These are phyloP conservation scores for Drosophila hamatofila DNA, from an alignment of 2,888 invertebrate species.

Conservation along the genomic window DNA sequence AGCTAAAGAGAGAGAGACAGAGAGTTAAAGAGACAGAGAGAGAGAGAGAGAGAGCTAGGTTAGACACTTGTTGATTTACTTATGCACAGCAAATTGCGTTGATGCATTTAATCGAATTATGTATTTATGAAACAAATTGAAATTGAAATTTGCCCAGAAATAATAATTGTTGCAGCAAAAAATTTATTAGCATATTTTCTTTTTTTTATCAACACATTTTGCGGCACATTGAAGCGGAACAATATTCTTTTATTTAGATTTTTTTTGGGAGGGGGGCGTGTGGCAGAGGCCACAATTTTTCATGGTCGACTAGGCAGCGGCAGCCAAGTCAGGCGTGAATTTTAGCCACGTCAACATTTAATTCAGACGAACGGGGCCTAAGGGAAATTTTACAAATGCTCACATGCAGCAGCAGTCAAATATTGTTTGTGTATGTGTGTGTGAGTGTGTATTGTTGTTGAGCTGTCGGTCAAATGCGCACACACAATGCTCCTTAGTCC, in stretches of 20 bases:
- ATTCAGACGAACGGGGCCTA: conserved; percentile 66
- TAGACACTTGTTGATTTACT: conserved; percentile 38
- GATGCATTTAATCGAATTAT: conserved; percentile 18
- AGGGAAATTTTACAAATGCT: conserved; percentile 74
- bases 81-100: conserved; percentile 6
- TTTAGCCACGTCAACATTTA: conserved; percentile 70
- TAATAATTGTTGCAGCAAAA: conserved; percentile 9
- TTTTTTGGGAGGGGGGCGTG: not conserved
- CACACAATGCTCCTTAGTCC: conserved; percentile 61
- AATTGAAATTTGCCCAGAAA: conserved; percentile 19
- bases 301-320: conserved; percentile 57
- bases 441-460: conserved; percentile 30
- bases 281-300: conserved; percentile 43
- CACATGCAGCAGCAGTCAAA: conserved; percentile 58
- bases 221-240: conserved; percentile 32
- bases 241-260: conserved; percentile 38
- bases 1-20: not conserved
- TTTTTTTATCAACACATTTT: conserved; percentile 25
- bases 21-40: not conserved
- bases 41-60: not conserved
- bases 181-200: conserved; percentile 1
- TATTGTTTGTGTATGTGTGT: not conserved
- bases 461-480: conserved; percentile 75
- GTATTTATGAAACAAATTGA: conserved; percentile 27
- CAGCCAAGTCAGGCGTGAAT: conserved; percentile 72